Conservation (phyloP, 2,888 invertebrate species). For the Chalcosyrphus nemorum region DNA sequence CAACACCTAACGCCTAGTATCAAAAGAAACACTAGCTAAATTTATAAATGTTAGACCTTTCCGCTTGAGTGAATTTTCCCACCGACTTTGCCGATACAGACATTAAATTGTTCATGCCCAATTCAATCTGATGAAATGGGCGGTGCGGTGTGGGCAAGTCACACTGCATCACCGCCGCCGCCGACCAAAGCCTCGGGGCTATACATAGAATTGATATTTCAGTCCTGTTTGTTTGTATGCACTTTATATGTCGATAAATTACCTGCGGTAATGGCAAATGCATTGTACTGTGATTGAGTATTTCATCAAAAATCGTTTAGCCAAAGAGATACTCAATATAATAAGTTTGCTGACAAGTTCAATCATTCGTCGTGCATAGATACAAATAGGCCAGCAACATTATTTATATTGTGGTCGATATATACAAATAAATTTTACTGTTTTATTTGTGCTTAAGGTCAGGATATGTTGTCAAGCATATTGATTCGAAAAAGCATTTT, state of each 20-base stretch:
- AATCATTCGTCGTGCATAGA: conserved; percentile 37
- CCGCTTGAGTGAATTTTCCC: conserved; percentile 46
- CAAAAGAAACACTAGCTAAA: not conserved
- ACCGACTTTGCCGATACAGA: conserved; percentile 16
- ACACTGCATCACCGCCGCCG: conserved; percentile 2
- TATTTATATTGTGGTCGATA: not conserved
- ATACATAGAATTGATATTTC: conserved; percentile 26
- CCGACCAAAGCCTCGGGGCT: not conserved
- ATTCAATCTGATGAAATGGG: conserved; percentile 53
- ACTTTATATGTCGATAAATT: conserved; percentile 57
- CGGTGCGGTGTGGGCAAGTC: conserved; percentile 55
- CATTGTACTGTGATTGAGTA: conserved; percentile 51
- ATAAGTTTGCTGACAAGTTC: conserved; percentile 51
- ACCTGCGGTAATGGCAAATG: conserved; percentile 24
- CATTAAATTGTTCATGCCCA: conserved; percentile 30
- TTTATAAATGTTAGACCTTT: not conserved
- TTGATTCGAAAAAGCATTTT: not conserved
- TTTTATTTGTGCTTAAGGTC: conserved; percentile 29
- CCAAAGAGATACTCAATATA: conserved; percentile 30
- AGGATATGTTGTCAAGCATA: not conserved
- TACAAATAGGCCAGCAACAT: conserved; percentile 10
- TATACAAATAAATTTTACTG: not conserved
- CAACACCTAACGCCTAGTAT: not conserved
- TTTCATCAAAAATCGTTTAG: conserved; percentile 54
- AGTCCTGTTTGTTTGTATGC: conserved; percentile 22